phyloP scores from a whole-genome alignment of 2,797 vertebrate species.

The Meriones psammophilus region DNA sequence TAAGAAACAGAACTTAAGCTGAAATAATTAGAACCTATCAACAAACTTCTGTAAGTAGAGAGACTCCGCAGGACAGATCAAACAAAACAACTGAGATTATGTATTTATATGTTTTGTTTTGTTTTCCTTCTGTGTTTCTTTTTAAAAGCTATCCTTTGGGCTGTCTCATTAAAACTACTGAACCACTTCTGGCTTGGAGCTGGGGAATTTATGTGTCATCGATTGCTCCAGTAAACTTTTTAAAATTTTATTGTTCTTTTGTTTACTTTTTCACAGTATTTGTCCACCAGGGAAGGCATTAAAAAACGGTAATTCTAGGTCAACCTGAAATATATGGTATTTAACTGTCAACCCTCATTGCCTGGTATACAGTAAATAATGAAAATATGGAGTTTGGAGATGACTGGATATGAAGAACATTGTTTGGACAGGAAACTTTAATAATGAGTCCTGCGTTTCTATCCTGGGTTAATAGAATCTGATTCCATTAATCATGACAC shows the following conservation, averaged over 20 bases:
- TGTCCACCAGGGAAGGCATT: neutral
- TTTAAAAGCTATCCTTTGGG: neutral
- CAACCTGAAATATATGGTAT: neutral
- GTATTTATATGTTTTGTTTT: neutral
- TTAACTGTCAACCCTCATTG: neutral
- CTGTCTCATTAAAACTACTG: neutral
- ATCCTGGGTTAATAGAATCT: neutral
- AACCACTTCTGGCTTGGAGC: neutral
- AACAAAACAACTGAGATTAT: neutral
- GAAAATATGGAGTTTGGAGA: neutral
- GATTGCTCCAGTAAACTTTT: neutral
- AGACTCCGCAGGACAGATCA: neutral
- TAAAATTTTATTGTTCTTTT: neutral
- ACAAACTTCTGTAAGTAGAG: neutral
- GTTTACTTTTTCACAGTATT: slow-evolving; percentile 24
- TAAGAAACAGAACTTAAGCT: neutral
- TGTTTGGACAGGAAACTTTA: neutral
- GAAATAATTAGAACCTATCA: neutral
- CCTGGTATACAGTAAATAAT: neutral
- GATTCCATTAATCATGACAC: neutral
- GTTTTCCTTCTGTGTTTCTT: neutral
- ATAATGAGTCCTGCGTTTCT: neutral
- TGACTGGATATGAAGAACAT: neutral
- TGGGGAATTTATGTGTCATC: neutral
- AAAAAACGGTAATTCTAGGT: neutral